Base-by-base conservation (phyloP, 2,113 vertebrate genomes). In the Amphiprion ocellaris region DNA sequence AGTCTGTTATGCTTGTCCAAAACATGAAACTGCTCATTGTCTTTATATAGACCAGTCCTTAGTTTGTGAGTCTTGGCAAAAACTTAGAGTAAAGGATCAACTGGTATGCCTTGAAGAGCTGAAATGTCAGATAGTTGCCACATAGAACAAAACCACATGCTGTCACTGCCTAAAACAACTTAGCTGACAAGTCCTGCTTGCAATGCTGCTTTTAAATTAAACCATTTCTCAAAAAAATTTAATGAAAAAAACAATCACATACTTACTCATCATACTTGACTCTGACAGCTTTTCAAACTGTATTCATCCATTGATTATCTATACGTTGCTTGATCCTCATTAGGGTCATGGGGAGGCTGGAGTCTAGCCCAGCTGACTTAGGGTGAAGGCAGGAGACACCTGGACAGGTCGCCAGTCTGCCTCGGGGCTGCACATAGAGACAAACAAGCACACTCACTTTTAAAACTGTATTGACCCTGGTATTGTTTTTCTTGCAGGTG, bases 401-500 rank as follows among this genome's bases (percentile, higher is more conserved):
- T 21, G 21, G 21, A 21, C 26, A 26, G 26, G 26, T 26, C 26
- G 26, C 26, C 26, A 26, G 26, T 26, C 26, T 26, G 2, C 3
- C 26, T 2, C 26, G 3, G 26, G 26, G 26, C 26, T 26, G 3
- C 26, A 26, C 26, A 26, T 26, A 26, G 26, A 26, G 26, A 26
- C 26, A 26, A 26, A 26, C 3, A 3, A 26, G 26, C 26, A 26
- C 26, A 26, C 26, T 26, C 26, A 26, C 26, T 26, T 26, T 26
- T 10, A 59, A 4, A 0, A 3, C 19, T 26, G 4, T 46, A 21
- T 2, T 86, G 33, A 86, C 55, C 1, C 4, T 1, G 3, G 0
- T 30, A 1, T 11, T 60, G 4, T 79, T 77, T 67, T 49, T 52
- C 28, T 66, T 85, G 65, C 87, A 99, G 98, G 79, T 99, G 98